phyloP scores from a whole-genome alignment of 2,113 vertebrate genomes.

The Ondatra zibethicus region DNA sequence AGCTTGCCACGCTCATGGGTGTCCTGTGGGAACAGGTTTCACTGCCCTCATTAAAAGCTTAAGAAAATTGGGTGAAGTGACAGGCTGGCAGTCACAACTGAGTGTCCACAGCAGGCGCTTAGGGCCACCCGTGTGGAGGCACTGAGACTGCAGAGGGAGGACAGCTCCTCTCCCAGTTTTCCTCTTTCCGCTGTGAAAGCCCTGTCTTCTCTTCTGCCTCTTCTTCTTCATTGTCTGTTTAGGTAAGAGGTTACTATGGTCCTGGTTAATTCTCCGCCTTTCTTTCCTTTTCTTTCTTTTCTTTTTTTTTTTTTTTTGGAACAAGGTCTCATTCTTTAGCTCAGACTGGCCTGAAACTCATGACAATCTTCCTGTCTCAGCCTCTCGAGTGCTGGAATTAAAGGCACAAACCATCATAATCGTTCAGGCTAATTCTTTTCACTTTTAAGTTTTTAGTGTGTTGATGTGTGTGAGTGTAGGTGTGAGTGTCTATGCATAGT shows the following conservation, averaged over 20 bases:
- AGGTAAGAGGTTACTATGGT: neutral
- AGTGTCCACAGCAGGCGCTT: neutral
- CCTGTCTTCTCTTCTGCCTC: neutral
- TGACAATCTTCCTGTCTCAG: neutral
- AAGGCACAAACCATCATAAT: neutral
- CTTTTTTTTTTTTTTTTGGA: neutral
- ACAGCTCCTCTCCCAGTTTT: accelerated
- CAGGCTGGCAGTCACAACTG: neutral
- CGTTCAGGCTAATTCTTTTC: neutral
- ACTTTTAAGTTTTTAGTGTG: neutral
- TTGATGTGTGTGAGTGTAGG: neutral
- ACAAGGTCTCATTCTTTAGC: neutral
- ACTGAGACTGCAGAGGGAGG: neutral
- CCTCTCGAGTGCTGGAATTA: neutral
- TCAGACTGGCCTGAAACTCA: neutral
- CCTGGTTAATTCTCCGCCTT: neutral
- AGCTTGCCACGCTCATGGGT: neutral
- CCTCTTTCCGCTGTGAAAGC: accelerated
- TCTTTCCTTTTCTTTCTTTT: neutral
- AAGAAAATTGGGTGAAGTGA: neutral
- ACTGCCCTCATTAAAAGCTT: neutral
- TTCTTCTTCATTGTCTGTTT: neutral
- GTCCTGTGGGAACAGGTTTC: conserved; percentile 13
- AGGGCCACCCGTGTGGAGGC: neutral
- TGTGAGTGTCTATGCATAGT: neutral